These are phyloP conservation scores for Chloroceryle aenea DNA, from an alignment of 2,113 vertebrate species.

Conservation along the genomic window DNA sequence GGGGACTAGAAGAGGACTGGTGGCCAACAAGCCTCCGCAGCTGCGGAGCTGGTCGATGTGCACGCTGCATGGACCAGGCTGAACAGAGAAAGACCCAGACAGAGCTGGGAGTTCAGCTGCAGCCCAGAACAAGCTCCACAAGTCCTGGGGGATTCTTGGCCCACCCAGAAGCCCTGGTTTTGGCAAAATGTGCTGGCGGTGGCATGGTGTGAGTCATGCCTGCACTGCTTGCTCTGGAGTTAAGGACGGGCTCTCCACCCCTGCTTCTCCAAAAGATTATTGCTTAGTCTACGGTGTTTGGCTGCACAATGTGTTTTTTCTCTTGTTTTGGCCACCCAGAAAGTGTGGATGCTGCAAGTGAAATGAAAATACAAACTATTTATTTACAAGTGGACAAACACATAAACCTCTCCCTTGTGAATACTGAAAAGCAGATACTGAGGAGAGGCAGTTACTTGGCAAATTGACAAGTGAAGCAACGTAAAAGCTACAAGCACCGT, in stretches of 20 bases:
- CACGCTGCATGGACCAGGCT: neutral
- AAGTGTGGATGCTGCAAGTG: neutral
- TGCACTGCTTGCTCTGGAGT: accelerated
- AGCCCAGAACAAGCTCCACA: neutral
- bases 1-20: neutral
- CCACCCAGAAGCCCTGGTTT: neutral
- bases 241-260: neutral
- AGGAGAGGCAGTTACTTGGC: neutral
- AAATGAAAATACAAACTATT: neutral
- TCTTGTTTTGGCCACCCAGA: neutral
- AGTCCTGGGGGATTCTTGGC: neutral
- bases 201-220: neutral
- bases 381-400: neutral
- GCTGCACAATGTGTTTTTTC: neutral
- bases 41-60: neutral
- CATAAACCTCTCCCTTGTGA: neutral
- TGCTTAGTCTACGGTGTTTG: neutral
- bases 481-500: neutral
- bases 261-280: neutral
- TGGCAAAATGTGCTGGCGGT: neutral
- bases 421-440: neutral
- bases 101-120: neutral
- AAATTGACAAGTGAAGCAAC: neutral
- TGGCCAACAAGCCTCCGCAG: neutral
- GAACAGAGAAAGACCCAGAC: neutral